Base-by-base conservation (phyloP, 35 echinoderm and acorn worm genomes). In the Stichopus chloronotus region DNA sequence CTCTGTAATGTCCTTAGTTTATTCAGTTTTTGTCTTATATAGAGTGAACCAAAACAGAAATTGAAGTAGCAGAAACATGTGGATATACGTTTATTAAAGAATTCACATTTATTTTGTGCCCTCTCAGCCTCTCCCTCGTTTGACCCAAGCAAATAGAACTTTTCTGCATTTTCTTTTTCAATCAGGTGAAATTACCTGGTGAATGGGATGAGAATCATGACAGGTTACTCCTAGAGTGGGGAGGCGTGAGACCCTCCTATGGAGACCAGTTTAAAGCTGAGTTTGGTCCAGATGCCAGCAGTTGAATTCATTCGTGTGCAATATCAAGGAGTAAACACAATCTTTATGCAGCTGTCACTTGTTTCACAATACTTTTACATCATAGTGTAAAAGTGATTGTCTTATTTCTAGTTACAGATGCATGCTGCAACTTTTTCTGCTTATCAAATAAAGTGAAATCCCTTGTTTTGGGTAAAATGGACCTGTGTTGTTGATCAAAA, bases 171-270 rank as follows among this genome's bases (percentile, higher is more conserved):
- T 72, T 84, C 24, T 86, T 55, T 86, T 76, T 89, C 84, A 19
- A 59, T 54, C 78, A 98, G 97, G 97, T 98, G 7, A 96, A 96
- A 54, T 63, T 96, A 57, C 97, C 97, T 53, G 97, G 97, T 6
- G 90, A 96, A 57, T 98, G 97, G 97, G 97, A 98, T 25, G 93
- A 98, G 74, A 98, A 94, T 85, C 97, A 95, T 43, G 97, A 98
- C 91, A 93, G 86, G 71, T 74, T 96, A 19, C 76, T 98, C 53
- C 25, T 98, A 21, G 88, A 95, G 25, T 87, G 93, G 97, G 97
- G 95, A 13, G 95, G 95, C 56, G 91, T 91, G 9, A 94, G 92
- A 81, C 76, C 93, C 10, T 94, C 94, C 25, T 93, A 98, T 71
- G 95, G 93, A 53, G 97, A 98, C 10, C 88, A 91, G n/a, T 94